Base-by-base conservation (phyloP, 2,888 invertebrate genomes). In the Andrena bucephala region DNA sequence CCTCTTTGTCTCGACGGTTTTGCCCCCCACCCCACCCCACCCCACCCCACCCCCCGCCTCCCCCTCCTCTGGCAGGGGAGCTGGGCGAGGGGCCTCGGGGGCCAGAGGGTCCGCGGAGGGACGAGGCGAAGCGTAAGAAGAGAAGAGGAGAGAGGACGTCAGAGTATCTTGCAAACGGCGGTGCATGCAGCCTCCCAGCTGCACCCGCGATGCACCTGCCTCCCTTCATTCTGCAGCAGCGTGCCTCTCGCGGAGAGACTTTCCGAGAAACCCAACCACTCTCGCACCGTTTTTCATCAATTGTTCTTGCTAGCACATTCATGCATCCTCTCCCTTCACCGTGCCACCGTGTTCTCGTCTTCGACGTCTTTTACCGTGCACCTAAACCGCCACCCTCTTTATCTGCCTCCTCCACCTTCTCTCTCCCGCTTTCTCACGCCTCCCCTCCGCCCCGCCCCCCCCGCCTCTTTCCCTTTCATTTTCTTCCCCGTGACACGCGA, bases 211-310 rank as follows among this genome's bases (percentile, higher is more conserved):
- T 83, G 81, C 83, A 83, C 83, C 83, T 91, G 88, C 89, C 86
- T 76, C 86, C 85, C 81, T 89, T 83, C 84, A 66, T 88, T 88
- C 88, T 82, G 77, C 79, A 68, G 75, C 77, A 71, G 62, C 83
- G 75, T 66, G 75, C 57, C 81, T 77, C 82, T 82, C 85, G 83
- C 78, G 68, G 82, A 86, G 80, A 84, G 79, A 89, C 87, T 87
- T 87, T 87, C 83, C 87, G 65, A 87, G 86, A 87, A 81, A 83
- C 78, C 85, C 86, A 85, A 87, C 85, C 89, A 85, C 84, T 90
- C 87, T 87, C 87, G 85, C 85, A 80, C 85, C 85, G 84, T 89
- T 89, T 87, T 90, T 86, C 89, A 85, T 86, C 87, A 87, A 85
- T 83, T 88, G 84, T 86, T 84, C 84, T 84, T 84, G 81, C 85